Conservation (phyloP, 2,797 vertebrate species). For the Peromyscus attwateri region DNA sequence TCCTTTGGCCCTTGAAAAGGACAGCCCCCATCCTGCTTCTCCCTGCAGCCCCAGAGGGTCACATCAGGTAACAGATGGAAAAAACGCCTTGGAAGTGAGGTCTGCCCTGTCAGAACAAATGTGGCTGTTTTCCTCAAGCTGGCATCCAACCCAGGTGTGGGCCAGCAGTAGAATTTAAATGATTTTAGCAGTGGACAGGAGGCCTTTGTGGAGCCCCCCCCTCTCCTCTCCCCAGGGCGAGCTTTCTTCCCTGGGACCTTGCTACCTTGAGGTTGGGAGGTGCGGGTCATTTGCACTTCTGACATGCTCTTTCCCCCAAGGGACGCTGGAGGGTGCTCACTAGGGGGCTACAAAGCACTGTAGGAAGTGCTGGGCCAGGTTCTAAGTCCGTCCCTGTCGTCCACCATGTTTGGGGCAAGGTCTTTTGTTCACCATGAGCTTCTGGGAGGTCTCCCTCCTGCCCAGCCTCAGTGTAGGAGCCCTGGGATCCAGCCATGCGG, state of each 20-base stretch:
- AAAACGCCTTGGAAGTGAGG: constrained; percentile 41
- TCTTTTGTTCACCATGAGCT: background rate
- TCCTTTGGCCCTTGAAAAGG: background rate
- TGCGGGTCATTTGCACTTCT: background rate
- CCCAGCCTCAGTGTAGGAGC: background rate
- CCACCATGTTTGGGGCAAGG: background rate
- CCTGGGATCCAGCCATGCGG: background rate
- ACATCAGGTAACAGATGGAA: constrained; percentile 53
- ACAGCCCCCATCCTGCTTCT: background rate
- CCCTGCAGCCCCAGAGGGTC: constrained; percentile 22
- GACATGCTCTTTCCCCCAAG: no score
- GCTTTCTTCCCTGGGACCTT: background rate
- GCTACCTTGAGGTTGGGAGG: background rate
- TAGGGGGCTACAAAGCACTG: background rate
- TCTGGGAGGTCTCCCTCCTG: background rate
- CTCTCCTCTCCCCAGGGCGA: no score
- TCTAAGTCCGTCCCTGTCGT: background rate
- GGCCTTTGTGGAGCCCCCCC: constrained; percentile 51
- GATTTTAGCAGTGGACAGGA: background rate
- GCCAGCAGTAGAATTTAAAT: background rate
- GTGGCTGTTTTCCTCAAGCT: constrained; percentile 28
- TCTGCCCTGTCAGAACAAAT: constrained; percentile 9
- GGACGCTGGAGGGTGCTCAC: background rate
- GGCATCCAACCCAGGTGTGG: constrained; percentile 47
- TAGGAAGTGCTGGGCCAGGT: background rate